These are phyloP conservation scores for Drosophila nannoptera DNA, from an alignment of 1,140 invertebrate species.

Conservation along the genomic window DNA sequence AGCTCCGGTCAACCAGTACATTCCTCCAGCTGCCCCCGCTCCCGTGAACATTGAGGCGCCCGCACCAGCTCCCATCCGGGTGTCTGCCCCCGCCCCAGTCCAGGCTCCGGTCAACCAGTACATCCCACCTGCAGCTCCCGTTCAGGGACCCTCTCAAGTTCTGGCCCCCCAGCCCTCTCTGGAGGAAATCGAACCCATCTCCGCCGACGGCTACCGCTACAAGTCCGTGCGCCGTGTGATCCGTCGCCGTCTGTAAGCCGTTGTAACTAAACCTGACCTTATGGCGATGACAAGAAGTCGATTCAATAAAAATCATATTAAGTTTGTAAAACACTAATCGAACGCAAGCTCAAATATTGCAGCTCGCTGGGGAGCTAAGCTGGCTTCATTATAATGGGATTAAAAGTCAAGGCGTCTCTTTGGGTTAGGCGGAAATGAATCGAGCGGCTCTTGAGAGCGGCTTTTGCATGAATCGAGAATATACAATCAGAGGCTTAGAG, in stretches of 20 bases:
- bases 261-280: not conserved
- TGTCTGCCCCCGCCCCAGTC: slow-evolving; percentile 29
- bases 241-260: slow-evolving; percentile 59
- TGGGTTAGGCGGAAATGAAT: no score
- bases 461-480: no score
- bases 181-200: slow-evolving; percentile 66
- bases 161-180: slow-evolving; percentile 58
- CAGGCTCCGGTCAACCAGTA: slow-evolving; percentile 46
- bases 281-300: slow-evolving; percentile 27
- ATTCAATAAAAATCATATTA: slow-evolving; percentile 58
- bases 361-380: no score
- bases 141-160: slow-evolving; percentile 23
- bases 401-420: no score
- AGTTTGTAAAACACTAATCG: slow-evolving; percentile 25
- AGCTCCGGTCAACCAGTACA: slow-evolving; percentile 38
- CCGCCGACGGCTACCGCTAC: slow-evolving; percentile 68
- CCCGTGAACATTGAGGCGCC: slow-evolving; percentile 11
- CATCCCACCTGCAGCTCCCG: slow-evolving; percentile 37
- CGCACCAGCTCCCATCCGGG: slow-evolving; percentile 20
- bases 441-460: no score
- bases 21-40: slow-evolving; percentile 18
- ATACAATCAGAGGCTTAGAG: no score
- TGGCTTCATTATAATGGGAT: no score
- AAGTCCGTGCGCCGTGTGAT: slow-evolving; percentile 66
- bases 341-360: not conserved